Conservation (phyloP, 2,888 invertebrate genomes). For the Odontocerum albicorne region DNA sequence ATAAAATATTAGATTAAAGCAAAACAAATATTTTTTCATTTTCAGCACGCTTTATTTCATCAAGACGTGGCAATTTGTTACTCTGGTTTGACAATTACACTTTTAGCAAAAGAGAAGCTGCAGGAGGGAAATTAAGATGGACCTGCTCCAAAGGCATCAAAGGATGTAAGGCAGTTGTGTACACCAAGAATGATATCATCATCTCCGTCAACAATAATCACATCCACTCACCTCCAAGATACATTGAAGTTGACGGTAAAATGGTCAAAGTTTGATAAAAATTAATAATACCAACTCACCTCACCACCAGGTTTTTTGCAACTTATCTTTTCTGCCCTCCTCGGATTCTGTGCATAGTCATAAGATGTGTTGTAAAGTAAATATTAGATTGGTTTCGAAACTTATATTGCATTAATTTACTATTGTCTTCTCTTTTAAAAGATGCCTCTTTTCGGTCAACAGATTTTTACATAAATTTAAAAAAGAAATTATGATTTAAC, state of each 20-base stretch:
- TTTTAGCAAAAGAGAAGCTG: slow-evolving; percentile 5
- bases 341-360: too few relatives aligned
- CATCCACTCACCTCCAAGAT: neutral
- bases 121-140: slow-evolving; percentile 40
- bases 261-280: neutral
- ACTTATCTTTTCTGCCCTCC: too few relatives aligned
- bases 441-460: too few relatives aligned
- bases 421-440: too few relatives aligned
- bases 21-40: slow-evolving; percentile 19
- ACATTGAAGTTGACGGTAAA: neutral
- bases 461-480: too few relatives aligned
- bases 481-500: too few relatives aligned
- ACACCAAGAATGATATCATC: neutral
- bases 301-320: too few relatives aligned
- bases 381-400: too few relatives aligned
- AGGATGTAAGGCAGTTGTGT: slow-evolving; percentile 31
- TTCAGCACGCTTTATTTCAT: slow-evolving; percentile 14
- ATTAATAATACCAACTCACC: too few relatives aligned
- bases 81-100: slow-evolving; percentile 24
- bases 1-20: too few relatives aligned
- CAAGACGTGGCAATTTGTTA: slow-evolving; percentile 16
- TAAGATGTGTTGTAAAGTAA: too few relatives aligned
- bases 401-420: too few relatives aligned
- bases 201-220: neutral
- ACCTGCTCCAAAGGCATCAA: slow-evolving; percentile 37